Percentiles rank a stretch among this genome's conserved stretches.
These are phyloP conservation scores for Chondrosia reniformis DNA, from an alignment of 37 sponge, comb jelly and placozoan species.

Conservation along the genomic window DNA sequence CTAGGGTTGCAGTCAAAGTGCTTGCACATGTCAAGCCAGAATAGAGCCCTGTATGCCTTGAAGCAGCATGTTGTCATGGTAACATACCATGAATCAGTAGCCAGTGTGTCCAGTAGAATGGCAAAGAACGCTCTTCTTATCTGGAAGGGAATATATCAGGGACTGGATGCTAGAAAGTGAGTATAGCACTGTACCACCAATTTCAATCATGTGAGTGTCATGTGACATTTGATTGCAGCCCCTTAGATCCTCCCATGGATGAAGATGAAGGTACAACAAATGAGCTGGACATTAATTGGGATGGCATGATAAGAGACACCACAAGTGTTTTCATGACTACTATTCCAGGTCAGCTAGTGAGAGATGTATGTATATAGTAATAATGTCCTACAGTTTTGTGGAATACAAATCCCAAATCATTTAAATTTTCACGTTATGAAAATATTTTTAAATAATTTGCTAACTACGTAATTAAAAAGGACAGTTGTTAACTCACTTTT, in stretches of 20 bases:
- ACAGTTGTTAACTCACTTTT: too few species aligned
- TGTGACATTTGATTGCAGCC: neutral
- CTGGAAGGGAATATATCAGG: constrained; percentile 69
- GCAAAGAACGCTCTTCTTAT: constrained; percentile 40
- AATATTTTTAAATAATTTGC: too few species aligned
- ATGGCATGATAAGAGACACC: constrained; percentile 1
- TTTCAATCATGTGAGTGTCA: too few species aligned
- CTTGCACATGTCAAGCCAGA: constrained; percentile 32
- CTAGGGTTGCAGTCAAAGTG: constrained; percentile 40
- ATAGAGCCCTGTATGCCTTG: constrained; percentile 53
- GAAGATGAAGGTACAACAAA: neutral
- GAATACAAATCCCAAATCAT: too few species aligned
- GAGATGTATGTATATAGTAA: too few species aligned
- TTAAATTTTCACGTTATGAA: too few species aligned
- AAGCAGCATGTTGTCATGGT: constrained; percentile 53
- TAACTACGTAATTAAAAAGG: too few species aligned
- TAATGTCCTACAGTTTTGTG: too few species aligned
- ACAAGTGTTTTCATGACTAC: constrained; percentile 18
- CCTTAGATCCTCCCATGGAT: constrained; percentile 9
- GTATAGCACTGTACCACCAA: too few species aligned
- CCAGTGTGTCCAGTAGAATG: constrained; percentile 33
- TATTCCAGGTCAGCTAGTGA: constrained; percentile 18
- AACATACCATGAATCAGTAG: constrained; percentile 11
- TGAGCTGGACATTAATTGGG: constrained; percentile 16
- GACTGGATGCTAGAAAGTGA: constrained; percentile 71